Evolutionary conservation across 2,113 vertebrate species (phyloP), one percentile per base, ranked within the genome.

Genomic region (Tinamus guttatus): DNA sequence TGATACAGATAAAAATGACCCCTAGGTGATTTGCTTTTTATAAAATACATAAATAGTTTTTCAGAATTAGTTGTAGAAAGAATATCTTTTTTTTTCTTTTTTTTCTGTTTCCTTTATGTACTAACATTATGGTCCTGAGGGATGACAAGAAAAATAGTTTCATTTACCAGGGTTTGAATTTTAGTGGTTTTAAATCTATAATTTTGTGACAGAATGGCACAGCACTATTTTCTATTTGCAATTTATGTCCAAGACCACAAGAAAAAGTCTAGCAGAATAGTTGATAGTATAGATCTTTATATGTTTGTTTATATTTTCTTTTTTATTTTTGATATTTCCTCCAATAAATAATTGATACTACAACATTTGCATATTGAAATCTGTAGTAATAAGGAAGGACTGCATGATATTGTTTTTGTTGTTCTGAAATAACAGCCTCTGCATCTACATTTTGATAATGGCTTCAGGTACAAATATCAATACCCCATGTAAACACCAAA

Each of bases 91-190:
- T 64, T 85, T 92, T 49, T 6, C 16, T 96, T 64, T 85, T 92
- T 49, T 24, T 43, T 95, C 30, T 85, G 3, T 88, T 96, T 97
- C 90, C 67, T 82, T 91, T 93, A 71, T 95, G 73, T 93, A 97
- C 96, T 96, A 96, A 95, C 41, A 40, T 77, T 93, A 47, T 62
- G 62, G 76, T 95, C 95, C 94, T 95, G 56, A 73, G 91, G 96
- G 83, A 89, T 96, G 95, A 97, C 95, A 97, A 96, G 94, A 97
- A 97, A 94, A 97, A 81, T 91, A 91, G 69, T 95, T 96, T 95
- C 86, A 96, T 97, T 97, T 97, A 89, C 93, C 73, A 47, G 43
- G 36, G 54, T 90, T 90, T 95, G 93, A 95, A 93, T 93, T 93
- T 95, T 90, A 95, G 91, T 86, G 74, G 83, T 28, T 94, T 95